phyloP scores from a whole-genome alignment of 1,140 invertebrate species.

The Anagrus nilaparvatae region DNA sequence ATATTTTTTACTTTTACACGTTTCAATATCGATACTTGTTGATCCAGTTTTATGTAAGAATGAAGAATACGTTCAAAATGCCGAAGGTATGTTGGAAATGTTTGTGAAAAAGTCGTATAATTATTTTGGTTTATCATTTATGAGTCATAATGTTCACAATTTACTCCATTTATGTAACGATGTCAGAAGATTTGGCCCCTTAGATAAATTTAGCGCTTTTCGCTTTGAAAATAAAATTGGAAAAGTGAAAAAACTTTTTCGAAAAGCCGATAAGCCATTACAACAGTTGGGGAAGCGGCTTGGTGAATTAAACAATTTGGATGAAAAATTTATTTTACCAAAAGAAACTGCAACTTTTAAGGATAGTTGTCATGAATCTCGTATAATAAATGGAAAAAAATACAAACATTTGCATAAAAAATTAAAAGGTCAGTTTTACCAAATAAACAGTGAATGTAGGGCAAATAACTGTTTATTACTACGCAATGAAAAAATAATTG shows the following conservation, averaged over 20 bases:
- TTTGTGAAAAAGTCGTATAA: conserved; percentile 16
- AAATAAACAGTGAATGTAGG: neutral
- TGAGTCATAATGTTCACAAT: conserved; percentile 18
- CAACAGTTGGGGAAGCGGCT: neutral
- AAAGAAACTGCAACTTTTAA: neutral
- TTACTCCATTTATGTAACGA: conserved; percentile 13
- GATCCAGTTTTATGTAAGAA: conserved; percentile 1
- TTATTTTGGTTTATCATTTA: conserved; percentile 14
- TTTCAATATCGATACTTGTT: conserved; percentile 11
- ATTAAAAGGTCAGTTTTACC: neutral
- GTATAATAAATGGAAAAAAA: neutral
- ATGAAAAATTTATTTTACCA: neutral
- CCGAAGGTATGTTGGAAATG: conserved; percentile 13
- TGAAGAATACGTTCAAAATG: conserved; percentile 5
- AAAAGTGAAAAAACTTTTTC: neutral
- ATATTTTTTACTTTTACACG: conserved; percentile 14
- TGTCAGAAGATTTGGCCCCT: conserved; percentile 5
- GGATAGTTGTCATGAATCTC: neutral
- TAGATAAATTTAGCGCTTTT: conserved; percentile 13
- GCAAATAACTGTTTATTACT: too few species aligned
- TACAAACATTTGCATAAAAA: neutral
- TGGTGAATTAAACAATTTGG: neutral
- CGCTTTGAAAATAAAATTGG: conserved; percentile 8
- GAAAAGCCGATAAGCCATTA: neutral
- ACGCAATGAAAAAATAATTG: too few species aligned